These are phyloP conservation scores for Polypterus bichir DNA, from an alignment of 2,113 vertebrate genomes.

Conservation along the genomic window DNA sequence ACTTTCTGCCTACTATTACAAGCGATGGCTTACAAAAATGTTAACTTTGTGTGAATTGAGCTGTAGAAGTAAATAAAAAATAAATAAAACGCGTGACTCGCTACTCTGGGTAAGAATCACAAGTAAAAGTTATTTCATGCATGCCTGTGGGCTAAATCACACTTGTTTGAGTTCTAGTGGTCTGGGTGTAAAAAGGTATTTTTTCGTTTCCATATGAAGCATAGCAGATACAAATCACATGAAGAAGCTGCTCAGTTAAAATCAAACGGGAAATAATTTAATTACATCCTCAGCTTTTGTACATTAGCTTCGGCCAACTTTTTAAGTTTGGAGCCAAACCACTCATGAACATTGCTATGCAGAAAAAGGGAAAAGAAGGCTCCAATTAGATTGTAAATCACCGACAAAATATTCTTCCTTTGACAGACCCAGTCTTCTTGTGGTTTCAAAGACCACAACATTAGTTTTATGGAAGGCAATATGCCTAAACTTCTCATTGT, in stretches of 20 bases:
- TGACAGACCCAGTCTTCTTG: conserved; percentile 25
- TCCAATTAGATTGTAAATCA: conserved; percentile 22
- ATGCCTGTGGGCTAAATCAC: conserved; percentile 26
- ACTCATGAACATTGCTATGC: conserved; percentile 28
- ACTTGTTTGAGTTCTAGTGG: conserved; percentile 26
- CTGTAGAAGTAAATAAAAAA: neutral
- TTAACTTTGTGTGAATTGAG: neutral
- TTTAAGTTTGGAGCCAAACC: conserved; percentile 29
- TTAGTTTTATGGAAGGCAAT: conserved; percentile 24
- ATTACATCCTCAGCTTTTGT: conserved; percentile 9
- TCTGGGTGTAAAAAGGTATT: neutral
- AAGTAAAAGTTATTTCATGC: conserved; percentile 17
- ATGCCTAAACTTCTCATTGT: conserved; percentile 35
- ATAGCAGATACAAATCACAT: conserved; percentile 15
- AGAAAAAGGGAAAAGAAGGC: conserved; percentile 14
- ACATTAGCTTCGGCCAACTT: conserved; percentile 25
- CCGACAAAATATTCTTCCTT: conserved; percentile 22
- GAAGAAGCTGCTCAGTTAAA: conserved; percentile 17
- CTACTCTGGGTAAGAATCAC: neutral
- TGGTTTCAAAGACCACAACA: conserved; percentile 32
- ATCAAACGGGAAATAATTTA: conserved; percentile 28
- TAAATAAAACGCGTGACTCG: neutral
- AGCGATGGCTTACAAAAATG: neutral
- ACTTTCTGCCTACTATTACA: neutral
- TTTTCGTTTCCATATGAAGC: conserved; percentile 18